Evolutionary conservation across 1,140 invertebrate genomes (phyloP), one percentile per base, ranked within the genome.

Genomic region (Rhysida immarginata): DNA sequence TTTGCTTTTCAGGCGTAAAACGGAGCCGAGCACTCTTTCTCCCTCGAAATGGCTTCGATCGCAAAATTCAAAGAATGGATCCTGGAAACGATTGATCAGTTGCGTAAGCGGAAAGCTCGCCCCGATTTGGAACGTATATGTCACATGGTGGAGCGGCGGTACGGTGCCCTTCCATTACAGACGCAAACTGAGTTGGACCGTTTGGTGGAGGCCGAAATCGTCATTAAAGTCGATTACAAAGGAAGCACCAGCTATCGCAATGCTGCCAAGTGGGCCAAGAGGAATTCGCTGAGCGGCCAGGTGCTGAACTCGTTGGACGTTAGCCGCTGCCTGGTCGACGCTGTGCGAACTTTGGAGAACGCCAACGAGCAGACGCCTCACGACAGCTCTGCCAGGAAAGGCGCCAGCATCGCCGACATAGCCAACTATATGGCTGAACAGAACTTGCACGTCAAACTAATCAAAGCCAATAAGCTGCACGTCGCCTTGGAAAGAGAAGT

Each of bases 221-320:
- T 90, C 13, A 78, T 85, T 54, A 85, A 85, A 75, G 86, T 89
- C 2, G 84, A 87, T 63, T 89, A 88, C 69, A 89, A 90, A 71
- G 84, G 85, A 59, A 84, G 79, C 69, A 83, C 81, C 45, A 86
- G 83, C 69, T 89, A 88, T 63, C 74, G 86, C 60, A 87, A 87
- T 71, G 84, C 84, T 8, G 78, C 67, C 11, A 74, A 71, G 62
- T 74, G 67, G 63, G 64, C 63, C 58, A 65, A 56, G 49, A 35
- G 63, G 58, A 64, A 61, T 44, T 58, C 60, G 27, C 41, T 65
- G 21, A 61, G 60, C 11, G 62, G 61, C 18, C 58, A 62, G n/a
- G 64, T 68, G 1, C 60, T 65, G 8, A 71, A 68, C 59, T 66
- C 68, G 21, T 63, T 56, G 42, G 48, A 65, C 21, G 57, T 64